Evolutionary conservation across 1,140 invertebrate genomes (phyloP).

Genomic region (Littorina saxatilis): DNA sequence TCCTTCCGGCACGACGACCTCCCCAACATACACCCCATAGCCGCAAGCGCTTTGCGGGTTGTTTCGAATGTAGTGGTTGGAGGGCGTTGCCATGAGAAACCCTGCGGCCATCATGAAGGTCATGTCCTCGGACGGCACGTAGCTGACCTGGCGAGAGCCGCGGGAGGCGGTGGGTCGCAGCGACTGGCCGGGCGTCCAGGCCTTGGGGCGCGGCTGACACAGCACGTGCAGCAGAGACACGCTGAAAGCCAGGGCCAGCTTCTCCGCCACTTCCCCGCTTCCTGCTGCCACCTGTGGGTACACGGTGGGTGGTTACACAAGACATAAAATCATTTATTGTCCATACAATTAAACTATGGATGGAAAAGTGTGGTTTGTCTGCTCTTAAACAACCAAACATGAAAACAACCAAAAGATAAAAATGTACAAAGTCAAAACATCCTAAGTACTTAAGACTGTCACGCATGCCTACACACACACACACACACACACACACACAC

Average conservation of each 20-base stretch:
- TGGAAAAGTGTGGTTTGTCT: no score
- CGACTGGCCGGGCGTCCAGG: slow-evolving; percentile 58
- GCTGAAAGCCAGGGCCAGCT: slow-evolving; percentile 65
- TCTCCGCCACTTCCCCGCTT: slow-evolving; percentile 57
- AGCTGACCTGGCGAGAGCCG: slow-evolving; percentile 41
- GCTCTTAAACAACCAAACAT: no score
- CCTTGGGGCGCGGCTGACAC: slow-evolving; percentile 64
- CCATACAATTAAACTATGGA: no score
- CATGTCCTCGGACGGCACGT: slow-evolving; percentile 63
- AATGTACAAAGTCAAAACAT: background rate
- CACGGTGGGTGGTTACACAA: background rate
- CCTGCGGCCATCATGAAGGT: slow-evolving; percentile 68
- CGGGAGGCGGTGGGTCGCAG: slow-evolving; percentile 29
- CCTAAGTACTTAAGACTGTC: background rate
- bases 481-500: slow-evolving; percentile 3
- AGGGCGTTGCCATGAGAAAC: slow-evolving; percentile 65
- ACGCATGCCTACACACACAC: no score
- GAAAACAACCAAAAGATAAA: background rate
- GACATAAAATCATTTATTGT: no score
- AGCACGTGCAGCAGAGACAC: slow-evolving; percentile 70
- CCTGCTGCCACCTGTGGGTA: background rate
- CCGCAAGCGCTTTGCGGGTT: background rate
- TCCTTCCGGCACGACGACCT: slow-evolving; percentile 4
- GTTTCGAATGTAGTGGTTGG: slow-evolving; percentile 61
- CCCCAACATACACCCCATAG: slow-evolving; percentile 35